phyloP scores from a whole-genome alignment of 1,140 invertebrate genomes.

The Cephus cinctus region DNA sequence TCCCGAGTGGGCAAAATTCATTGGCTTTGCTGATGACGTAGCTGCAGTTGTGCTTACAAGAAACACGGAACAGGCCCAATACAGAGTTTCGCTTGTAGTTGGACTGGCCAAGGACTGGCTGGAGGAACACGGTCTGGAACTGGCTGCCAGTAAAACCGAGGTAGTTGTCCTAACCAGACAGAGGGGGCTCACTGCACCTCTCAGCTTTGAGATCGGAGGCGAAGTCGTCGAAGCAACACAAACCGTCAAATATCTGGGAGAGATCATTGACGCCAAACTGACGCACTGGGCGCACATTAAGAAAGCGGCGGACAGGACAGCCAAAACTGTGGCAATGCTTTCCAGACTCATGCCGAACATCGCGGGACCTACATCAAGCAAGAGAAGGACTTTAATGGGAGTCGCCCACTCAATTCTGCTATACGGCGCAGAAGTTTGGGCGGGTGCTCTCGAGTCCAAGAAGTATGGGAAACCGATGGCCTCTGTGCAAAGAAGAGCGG shows the following conservation, averaged over 20 bases:
- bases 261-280: slow-evolving; percentile 4
- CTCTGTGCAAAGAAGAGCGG: slow-evolving; percentile 18
- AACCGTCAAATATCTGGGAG: slow-evolving; percentile 17
- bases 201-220: slow-evolving; percentile 3
- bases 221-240: slow-evolving; percentile 6
- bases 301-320: not conserved
- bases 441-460: slow-evolving; percentile 12
- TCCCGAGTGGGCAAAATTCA: slow-evolving; percentile 10
- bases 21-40: slow-evolving; percentile 37
- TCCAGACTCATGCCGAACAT: too few relatives aligned
- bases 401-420: slow-evolving; percentile 24
- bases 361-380: slow-evolving; percentile 20
- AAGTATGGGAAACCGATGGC: slow-evolving; percentile 18
- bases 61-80: slow-evolving; percentile 11
- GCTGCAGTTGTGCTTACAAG: slow-evolving; percentile 21
- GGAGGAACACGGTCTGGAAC: slow-evolving; percentile 11
- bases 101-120: slow-evolving; percentile 16
- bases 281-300: slow-evolving; percentile 11
- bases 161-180: slow-evolving; percentile 17
- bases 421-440: slow-evolving; percentile 26
- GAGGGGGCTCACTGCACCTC: not conserved
- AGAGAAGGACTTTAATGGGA: slow-evolving; percentile 22
- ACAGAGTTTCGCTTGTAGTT: slow-evolving; percentile 13
- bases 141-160: slow-evolving; percentile 26
- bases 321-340: too few relatives aligned